phyloP scores from a whole-genome alignment of 2,113 vertebrate genomes.

The Melanotaenia duboulayi region DNA sequence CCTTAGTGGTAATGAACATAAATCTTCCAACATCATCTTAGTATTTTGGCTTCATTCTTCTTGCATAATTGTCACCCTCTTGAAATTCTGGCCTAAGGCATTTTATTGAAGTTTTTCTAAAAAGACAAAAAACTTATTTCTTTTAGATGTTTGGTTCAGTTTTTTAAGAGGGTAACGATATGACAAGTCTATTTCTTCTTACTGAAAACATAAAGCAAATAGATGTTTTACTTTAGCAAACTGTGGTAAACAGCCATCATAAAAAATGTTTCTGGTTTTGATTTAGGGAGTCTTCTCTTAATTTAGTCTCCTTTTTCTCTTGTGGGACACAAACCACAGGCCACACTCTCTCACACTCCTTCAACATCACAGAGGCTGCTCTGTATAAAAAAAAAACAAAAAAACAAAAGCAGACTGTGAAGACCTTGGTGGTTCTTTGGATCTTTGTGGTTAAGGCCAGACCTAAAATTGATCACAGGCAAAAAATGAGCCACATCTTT shows the following conservation, averaged over 20 bases:
- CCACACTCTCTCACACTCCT: conserved; percentile 48
- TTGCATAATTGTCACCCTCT: no score
- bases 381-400: conserved; percentile 3
- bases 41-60: no score
- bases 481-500: conserved; percentile 40
- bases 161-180: no score
- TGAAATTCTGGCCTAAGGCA: no score
- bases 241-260: conserved; percentile 21
- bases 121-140: no score
- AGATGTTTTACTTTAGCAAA: neutral
- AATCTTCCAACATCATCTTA: no score
- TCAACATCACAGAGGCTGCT: conserved; percentile 43
- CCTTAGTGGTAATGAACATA: neutral
- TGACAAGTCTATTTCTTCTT: conserved; percentile 1
- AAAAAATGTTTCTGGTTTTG: conserved; percentile 14
- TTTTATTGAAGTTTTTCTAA: no score
- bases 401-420: no score
- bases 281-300: conserved; percentile 36
- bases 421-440: conserved; percentile 26
- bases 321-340: conserved; percentile 60
- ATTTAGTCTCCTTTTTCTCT: conserved; percentile 42
- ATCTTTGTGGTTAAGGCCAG: conserved; percentile 24
- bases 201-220: neutral
- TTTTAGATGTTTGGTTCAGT: no score
- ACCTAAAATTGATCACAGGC: conserved; percentile 32